Percentiles rank a stretch among this genome's conserved stretches.
These are phyloP conservation scores for Mesoligia furuncula DNA, from an alignment of 2,888 invertebrate genomes.

Conservation along the genomic window DNA sequence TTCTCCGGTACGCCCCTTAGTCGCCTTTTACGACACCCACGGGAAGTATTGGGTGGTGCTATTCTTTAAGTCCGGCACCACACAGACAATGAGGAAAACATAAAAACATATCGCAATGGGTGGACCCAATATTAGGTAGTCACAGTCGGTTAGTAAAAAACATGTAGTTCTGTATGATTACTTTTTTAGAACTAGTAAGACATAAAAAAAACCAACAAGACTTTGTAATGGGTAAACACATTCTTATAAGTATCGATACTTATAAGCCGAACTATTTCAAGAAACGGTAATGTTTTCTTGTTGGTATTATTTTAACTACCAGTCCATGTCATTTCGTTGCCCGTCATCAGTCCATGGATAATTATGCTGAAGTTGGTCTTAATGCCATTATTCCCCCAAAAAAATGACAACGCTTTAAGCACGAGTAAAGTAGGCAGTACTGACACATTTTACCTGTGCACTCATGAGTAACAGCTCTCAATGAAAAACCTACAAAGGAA, in stretches of 20 bases:
- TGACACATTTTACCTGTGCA: background rate
- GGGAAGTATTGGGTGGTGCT: no score
- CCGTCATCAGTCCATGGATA: background rate
- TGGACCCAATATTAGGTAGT: no score
- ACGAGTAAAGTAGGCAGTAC: background rate
- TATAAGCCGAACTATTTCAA: background rate
- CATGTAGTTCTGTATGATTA: background rate
- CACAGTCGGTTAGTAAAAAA: background rate
- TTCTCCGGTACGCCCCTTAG: no score
- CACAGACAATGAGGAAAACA: no score
- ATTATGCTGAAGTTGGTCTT: background rate
- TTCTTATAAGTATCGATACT: slow-evolving; percentile 1
- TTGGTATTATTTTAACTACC: background rate
- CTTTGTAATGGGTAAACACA: background rate
- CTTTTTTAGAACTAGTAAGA: background rate
- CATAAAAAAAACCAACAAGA: background rate
- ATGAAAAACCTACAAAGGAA: slow-evolving; percentile 15
- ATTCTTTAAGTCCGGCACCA: no score
- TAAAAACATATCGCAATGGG: no score
- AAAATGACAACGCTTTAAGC: background rate
- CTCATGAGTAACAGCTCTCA: background rate
- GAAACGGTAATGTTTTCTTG: background rate
- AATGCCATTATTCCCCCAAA: no score
- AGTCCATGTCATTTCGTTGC: background rate
- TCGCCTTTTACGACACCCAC: no score